Percentiles rank a stretch among this genome's conserved stretches.
Evolutionary conservation across 2,888 invertebrate species (phyloP).

Genomic region (Lepidocyrtoides sp.): DNA sequence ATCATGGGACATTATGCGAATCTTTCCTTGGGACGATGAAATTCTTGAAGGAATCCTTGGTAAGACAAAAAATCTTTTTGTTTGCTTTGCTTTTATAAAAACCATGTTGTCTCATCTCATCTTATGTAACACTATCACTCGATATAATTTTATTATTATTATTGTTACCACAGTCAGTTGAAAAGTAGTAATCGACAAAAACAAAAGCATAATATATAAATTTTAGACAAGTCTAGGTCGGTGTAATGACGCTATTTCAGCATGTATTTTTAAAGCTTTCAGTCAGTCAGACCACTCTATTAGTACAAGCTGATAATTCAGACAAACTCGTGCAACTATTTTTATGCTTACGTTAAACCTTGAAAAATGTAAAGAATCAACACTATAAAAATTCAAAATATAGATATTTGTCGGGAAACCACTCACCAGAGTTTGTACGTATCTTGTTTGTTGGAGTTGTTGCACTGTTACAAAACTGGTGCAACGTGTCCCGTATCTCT

Average conservation of each 20-base stretch:
- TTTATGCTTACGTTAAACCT: not conserved
- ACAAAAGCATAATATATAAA: not conserved
- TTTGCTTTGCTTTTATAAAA: no score
- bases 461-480: not conserved
- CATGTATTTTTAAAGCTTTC: not conserved
- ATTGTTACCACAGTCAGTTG: not conserved
- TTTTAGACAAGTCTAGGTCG: not conserved
- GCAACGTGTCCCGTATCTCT: not conserved
- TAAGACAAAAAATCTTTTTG: slow-evolving; percentile 83
- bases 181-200: slow-evolving; percentile 27
- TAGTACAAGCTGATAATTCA: not conserved
- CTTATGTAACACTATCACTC: no score
- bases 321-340: not conserved
- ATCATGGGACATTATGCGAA: slow-evolving; percentile 87
- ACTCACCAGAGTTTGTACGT: not conserved
- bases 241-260: not conserved
- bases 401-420: not conserved
- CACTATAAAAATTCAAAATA: not conserved
- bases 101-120: no score
- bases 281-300: not conserved
- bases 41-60: slow-evolving; percentile 88
- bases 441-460: not conserved
- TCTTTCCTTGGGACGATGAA: slow-evolving; percentile 87
- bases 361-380: not conserved
- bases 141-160: no score